Percentiles rank a stretch among this genome's conserved stretches.
These are phyloP conservation scores for Cynocephalus volans DNA, from an alignment of 2,113 vertebrate species.

Conservation along the genomic window DNA sequence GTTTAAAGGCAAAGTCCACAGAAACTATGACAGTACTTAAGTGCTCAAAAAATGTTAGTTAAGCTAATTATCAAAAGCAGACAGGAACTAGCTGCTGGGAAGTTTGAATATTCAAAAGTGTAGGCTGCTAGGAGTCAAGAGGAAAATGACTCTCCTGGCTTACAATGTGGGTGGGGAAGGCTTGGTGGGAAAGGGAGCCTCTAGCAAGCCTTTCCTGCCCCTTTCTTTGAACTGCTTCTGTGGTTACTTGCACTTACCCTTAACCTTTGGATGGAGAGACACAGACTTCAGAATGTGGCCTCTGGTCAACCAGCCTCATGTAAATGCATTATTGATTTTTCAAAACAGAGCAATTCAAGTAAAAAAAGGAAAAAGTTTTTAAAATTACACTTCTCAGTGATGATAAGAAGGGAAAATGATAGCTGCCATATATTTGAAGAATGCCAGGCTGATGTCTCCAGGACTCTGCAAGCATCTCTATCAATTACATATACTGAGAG, in stretches of 20 bases:
- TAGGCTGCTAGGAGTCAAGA: not conserved
- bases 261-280: not conserved
- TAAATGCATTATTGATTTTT: constrained; percentile 79
- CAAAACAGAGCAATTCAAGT: constrained; percentile 83
- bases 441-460: constrained; percentile 54
- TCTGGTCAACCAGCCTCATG: constrained; percentile 50
- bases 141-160: not conserved
- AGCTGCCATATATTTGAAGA: constrained; percentile 79
- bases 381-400: constrained; percentile 83
- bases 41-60: not conserved
- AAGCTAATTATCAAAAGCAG: not conserved
- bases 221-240: not conserved
- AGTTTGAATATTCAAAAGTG: not conserved
- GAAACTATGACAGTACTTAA: not conserved
- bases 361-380: constrained; percentile 82
- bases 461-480: constrained; percentile 51
- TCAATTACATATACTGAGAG: constrained; percentile 60
- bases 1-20: not conserved
- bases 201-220: not conserved
- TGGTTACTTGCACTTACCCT: not conserved
- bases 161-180: not conserved
- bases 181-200: not conserved
- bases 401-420: constrained; percentile 76
- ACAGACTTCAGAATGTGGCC: not conserved
- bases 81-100: not conserved